A percentile compares a stretch with the other conserved stretches of the same genome.
Evolutionary conservation across 2,797 vertebrate genomes (phyloP).

Genomic region (Myripristis jacobus): DNA sequence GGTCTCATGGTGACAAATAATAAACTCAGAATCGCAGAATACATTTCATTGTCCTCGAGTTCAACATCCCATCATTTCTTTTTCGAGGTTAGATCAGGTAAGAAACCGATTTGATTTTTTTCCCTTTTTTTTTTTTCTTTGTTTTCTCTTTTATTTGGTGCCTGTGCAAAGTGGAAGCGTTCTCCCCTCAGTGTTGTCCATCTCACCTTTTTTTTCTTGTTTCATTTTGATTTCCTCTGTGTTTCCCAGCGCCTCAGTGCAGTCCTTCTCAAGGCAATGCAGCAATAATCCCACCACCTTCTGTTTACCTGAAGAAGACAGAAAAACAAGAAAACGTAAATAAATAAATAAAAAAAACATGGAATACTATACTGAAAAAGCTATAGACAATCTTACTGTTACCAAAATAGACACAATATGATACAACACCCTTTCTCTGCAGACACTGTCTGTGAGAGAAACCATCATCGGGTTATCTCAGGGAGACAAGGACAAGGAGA

Average conservation of each 20-base stretch:
- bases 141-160: conserved; percentile 79
- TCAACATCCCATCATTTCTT: conserved; percentile 74
- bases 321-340: conserved; percentile 49
- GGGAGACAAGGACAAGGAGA: conserved; percentile 37
- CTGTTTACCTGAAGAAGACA: conserved; percentile 88
- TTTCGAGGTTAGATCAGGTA: conserved; percentile 88
- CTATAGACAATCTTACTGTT: conserved; percentile 18
- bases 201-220: conserved; percentile 54
- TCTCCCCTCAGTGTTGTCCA: conserved; percentile 78
- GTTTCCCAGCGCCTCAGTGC: conserved; percentile 82
- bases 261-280: conserved; percentile 93
- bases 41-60: conserved; percentile 79
- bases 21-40: conserved; percentile 85
- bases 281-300: conserved; percentile 87
- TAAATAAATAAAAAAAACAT: conserved; percentile 20
- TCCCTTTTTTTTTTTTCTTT: conserved; percentile 56
- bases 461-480: conserved; percentile 31
- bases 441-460: conserved; percentile 14
- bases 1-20: conserved; percentile 77
- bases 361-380: conserved; percentile 20
- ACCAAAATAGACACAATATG: conserved; percentile 36
- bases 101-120: conserved; percentile 81
- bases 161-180: conserved; percentile 94
- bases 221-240: conserved; percentile 58
- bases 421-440: conserved; percentile 13